Evolutionary conservation across 1,140 invertebrate species (phyloP), one percentile per base, ranked within the genome.

Genomic region (Drosophila bifasciata): DNA sequence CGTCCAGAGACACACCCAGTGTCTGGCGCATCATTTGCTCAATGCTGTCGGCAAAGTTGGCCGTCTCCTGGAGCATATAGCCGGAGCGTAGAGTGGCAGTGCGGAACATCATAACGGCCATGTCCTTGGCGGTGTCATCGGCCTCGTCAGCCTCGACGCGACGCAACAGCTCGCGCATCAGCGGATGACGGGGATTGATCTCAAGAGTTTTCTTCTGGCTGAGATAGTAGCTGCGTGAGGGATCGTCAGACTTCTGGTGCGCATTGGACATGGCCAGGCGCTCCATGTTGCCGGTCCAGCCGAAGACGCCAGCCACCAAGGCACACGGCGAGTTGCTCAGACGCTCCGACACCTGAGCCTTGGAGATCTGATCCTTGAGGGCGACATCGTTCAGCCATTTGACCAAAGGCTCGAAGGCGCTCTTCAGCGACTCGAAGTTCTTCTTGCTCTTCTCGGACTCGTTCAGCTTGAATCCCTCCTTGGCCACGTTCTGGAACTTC

Each of bases 281-380:
- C 92, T 99, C 99, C 99, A 99, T 99, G 91, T 99, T 99, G 61
- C 98, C 99, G 77, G 98, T 99, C 98, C 98, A 98, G 56, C 98
- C 98, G 92, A 98, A 99, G 93, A 97, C 96, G 63, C 96, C 96
- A 44, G 98, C 98, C n/a, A 99, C 97, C 28, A 99, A 93, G 25
- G 98, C 99, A 92, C 97, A 99, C 0, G 99, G 98, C 2, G 99
- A 99, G 62, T 95, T 95, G 43, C 96, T 95, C 16, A 99, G 92
- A 73, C 99, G 94, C 80, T 99, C 97, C 4, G 98, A 99, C 5
- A 99, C 93, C 41, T 94, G 93, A 1, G 96, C 97, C 91, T 98
- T 98, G 53, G 93, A 93, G 66, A 98, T 95, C 85, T 96, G 93
- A 68, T 98, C 96, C 88, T 97, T 97, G 0, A 99, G 93, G 19